A percentile compares a stretch with the other conserved stretches of the same genome.
phyloP scores from a whole-genome alignment of 2,113 vertebrate genomes.

The Murina feae region DNA sequence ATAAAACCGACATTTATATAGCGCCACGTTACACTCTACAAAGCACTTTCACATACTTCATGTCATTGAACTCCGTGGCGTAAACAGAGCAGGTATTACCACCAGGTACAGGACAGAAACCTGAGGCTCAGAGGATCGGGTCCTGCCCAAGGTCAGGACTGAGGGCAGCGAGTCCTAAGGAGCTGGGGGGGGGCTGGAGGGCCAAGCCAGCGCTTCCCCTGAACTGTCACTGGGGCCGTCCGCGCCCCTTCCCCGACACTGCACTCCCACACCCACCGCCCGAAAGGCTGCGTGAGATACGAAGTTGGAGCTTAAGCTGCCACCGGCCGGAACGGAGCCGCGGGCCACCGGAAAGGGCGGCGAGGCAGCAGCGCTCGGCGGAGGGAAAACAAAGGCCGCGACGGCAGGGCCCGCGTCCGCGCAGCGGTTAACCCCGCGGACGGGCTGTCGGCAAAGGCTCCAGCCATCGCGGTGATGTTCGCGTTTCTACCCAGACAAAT shows the following conservation, averaged over 20 bases:
- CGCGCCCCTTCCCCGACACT: background rate
- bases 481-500: background rate
- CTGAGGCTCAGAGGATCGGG: background rate
- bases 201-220: no score
- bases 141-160: conserved; percentile 43
- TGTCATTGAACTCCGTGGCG: background rate
- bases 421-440: background rate
- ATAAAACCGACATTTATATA: background rate
- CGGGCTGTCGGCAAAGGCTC: background rate
- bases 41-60: background rate
- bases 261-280: background rate
- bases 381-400: background rate
- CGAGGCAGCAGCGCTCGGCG: background rate
- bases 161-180: background rate
- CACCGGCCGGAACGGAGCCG: background rate
- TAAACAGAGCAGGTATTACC: background rate
- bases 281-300: background rate
- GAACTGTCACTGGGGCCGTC: background rate
- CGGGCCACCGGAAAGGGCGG: no score
- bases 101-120: background rate
- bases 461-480: background rate
- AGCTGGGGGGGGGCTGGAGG: no score
- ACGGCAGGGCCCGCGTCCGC: no score
- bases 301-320: background rate
- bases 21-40: background rate